Evolutionary conservation across 2,888 invertebrate species (phyloP).

Genomic region (Thumatha senex): DNA sequence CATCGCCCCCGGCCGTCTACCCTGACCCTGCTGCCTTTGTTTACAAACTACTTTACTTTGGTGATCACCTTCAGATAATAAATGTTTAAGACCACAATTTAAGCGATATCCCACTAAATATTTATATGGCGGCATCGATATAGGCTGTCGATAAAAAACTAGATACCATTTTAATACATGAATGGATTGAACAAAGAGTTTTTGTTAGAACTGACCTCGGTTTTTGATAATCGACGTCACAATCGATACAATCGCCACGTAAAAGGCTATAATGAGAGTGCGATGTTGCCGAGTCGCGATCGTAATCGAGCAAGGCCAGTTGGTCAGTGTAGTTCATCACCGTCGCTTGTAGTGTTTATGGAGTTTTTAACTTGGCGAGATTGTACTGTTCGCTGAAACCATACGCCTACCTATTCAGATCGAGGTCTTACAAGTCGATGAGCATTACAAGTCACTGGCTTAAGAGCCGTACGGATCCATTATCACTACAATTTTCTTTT

Average conservation of each 20-base stretch:
- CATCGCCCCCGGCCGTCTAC: slow-evolving; percentile 63
- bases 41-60: slow-evolving; percentile 57
- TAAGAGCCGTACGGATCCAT: slow-evolving; percentile 62
- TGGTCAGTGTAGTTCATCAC: slow-evolving; percentile 35
- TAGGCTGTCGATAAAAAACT: slow-evolving; percentile 47
- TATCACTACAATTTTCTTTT: slow-evolving; percentile 30
- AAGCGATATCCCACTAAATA: slow-evolving; percentile 52
- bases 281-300: slow-evolving; percentile 58
- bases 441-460: slow-evolving; percentile 46
- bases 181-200: slow-evolving; percentile 47
- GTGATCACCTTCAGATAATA: slow-evolving; percentile 63
- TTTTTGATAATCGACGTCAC: slow-evolving; percentile 66
- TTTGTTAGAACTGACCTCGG: slow-evolving; percentile 65
- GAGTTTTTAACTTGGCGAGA: slow-evolving; percentile 58
- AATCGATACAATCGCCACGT: slow-evolving; percentile 66
- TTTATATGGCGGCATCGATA: slow-evolving; percentile 44
- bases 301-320: slow-evolving; percentile 49
- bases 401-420: slow-evolving; percentile 72
- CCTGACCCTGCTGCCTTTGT: slow-evolving; percentile 69
- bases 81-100: slow-evolving; percentile 45
- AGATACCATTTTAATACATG: slow-evolving; percentile 54
- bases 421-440: slow-evolving; percentile 68
- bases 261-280: slow-evolving; percentile 66
- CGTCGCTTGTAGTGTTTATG: slow-evolving; percentile 35
- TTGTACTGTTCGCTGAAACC: slow-evolving; percentile 59